phyloP scores from a whole-genome alignment of 2,888 invertebrate species.

The Callyntrura guangdongensis region DNA sequence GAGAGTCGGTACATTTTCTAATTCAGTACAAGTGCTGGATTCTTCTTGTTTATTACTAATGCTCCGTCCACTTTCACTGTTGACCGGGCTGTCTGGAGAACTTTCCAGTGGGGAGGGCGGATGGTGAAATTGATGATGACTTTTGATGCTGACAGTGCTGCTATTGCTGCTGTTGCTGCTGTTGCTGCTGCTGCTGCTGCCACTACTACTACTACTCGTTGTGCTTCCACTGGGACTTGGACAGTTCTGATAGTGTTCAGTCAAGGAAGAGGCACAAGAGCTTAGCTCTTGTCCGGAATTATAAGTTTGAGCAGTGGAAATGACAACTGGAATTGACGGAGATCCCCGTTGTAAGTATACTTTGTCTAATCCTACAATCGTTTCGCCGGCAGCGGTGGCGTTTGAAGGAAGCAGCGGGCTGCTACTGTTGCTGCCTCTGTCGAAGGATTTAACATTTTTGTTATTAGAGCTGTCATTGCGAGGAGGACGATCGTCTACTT shows the following conservation, averaged over 20 bases:
- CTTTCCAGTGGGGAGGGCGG: slow-evolving; percentile 70
- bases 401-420: slow-evolving; percentile 67
- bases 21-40: slow-evolving; percentile 75
- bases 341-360: slow-evolving; percentile 71
- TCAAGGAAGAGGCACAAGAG: slow-evolving; percentile 22
- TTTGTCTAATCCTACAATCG: slow-evolving; percentile 59
- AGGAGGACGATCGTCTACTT: slow-evolving; percentile 53
- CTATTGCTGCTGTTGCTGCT: slow-evolving; percentile 42
- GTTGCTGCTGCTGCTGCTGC: slow-evolving; percentile 48
- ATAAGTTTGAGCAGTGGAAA: slow-evolving; percentile 67
- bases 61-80: slow-evolving; percentile 70
- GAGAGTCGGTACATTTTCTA: slow-evolving; percentile 69
- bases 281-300: slow-evolving; percentile 68
- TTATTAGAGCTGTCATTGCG: slow-evolving; percentile 67
- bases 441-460: slow-evolving; percentile 52
- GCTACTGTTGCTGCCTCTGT: slow-evolving; percentile 62
- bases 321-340: slow-evolving; percentile 71
- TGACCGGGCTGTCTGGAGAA: slow-evolving; percentile 69
- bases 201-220: slow-evolving; percentile 44
- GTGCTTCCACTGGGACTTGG: slow-evolving; percentile 79
- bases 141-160: slow-evolving; percentile 73
- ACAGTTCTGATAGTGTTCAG: slow-evolving; percentile 64
- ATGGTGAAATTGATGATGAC: slow-evolving; percentile 73
- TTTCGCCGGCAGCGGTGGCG: slow-evolving; percentile 20
- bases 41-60: slow-evolving; percentile 62